Percentiles rank a stretch among this genome's conserved stretches.
These are phyloP conservation scores for Callosobruchus maculatus DNA, from an alignment of 2,888 invertebrate species.

Conservation along the genomic window DNA sequence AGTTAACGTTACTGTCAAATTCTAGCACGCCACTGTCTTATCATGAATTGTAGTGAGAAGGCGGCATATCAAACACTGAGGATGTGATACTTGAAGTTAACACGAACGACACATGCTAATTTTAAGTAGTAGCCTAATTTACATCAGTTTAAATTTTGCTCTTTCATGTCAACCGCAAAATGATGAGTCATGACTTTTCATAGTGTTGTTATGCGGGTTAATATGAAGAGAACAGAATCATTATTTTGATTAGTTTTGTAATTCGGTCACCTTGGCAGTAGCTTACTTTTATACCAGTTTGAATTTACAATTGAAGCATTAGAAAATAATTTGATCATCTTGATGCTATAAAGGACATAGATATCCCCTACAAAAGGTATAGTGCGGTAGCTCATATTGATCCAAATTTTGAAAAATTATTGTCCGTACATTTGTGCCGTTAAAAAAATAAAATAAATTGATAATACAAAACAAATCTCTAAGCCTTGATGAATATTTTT, in stretches of 20 bases:
- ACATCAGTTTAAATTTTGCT: slow-evolving; percentile 45
- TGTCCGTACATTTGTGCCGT: no score
- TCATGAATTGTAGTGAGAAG: slow-evolving; percentile 2
- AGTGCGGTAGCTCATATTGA: no score
- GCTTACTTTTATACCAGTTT: background rate
- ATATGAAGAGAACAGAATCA: background rate
- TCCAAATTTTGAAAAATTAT: no score
- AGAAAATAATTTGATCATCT: no score
- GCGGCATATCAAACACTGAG: slow-evolving; percentile 34
- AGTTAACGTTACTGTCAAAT: background rate
- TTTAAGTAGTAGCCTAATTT: slow-evolving; percentile 46
- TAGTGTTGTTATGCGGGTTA: background rate
- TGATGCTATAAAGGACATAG: no score
- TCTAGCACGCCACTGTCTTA: background rate
- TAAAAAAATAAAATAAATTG: no score
- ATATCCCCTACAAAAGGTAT: no score
- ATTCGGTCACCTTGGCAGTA: background rate
- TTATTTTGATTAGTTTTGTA: background rate
- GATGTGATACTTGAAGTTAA: slow-evolving; percentile 31
- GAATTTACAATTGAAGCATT: no score
- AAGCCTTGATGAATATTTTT: no score
- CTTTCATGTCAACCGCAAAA: slow-evolving; percentile 24
- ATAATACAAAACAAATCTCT: no score
- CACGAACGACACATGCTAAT: slow-evolving; percentile 43
- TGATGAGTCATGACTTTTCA: background rate